Conservation (phyloP, 2,888 invertebrate genomes). For the Dione juno region DNA sequence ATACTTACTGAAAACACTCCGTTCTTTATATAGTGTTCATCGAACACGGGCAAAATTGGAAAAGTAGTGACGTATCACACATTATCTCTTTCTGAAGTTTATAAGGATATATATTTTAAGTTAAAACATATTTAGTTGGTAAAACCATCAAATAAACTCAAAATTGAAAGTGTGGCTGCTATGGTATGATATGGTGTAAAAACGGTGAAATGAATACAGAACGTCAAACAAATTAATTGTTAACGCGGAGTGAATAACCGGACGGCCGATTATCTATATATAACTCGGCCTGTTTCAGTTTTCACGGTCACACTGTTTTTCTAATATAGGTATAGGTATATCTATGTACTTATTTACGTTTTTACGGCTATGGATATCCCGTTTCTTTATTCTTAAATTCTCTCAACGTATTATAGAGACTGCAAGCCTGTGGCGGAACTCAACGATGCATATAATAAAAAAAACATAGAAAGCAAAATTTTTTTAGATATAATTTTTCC, state of each 20-base stretch:
- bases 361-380: not conserved
- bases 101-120: too few species aligned
- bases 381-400: not conserved
- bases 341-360: not conserved
- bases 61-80: too few species aligned
- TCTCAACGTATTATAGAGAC: too few species aligned
- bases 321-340: not conserved
- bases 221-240: constrained; percentile 37
- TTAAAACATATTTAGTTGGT: not conserved
- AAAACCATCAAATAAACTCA: not conserved
- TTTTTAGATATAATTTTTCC: too few species aligned
- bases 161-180: not conserved
- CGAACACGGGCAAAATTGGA: too few species aligned
- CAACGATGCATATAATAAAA: too few species aligned
- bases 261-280: constrained; percentile 39
- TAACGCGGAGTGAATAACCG: constrained; percentile 46
- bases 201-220: constrained; percentile 4
- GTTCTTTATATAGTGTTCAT: too few species aligned
- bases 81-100: too few species aligned
- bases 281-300: constrained; percentile 35
- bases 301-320: constrained; percentile 36
- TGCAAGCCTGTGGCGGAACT: too few species aligned
- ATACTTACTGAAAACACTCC: too few species aligned
- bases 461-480: too few species aligned
- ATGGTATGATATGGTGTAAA: not conserved